These are phyloP conservation scores for Sylvia atricapilla DNA, from an alignment of 2,113 vertebrate species.

Conservation along the genomic window DNA sequence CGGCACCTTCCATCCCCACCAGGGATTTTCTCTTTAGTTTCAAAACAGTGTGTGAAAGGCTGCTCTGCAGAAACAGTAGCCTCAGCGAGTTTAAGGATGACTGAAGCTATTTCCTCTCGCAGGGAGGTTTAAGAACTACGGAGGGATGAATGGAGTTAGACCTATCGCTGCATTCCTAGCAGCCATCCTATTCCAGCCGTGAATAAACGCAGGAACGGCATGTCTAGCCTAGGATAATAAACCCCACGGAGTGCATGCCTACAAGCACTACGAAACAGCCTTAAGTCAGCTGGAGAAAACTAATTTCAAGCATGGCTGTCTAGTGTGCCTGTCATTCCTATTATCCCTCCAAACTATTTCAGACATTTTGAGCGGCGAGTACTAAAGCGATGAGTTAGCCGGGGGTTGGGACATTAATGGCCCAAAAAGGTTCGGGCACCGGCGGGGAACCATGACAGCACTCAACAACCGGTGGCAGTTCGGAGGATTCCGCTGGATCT, in stretches of 20 bases:
- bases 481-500: conserved; percentile 71
- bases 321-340: conserved; percentile 79
- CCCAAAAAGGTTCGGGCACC: conserved; percentile 67
- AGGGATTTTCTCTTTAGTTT: not conserved
- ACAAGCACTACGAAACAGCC: conserved; percentile 65
- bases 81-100: conserved; percentile 52
- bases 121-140: conserved; percentile 55
- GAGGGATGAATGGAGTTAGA: conserved; percentile 54
- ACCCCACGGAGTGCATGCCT: conserved; percentile 54
- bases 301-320: conserved; percentile 77
- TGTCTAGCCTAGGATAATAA: conserved; percentile 64
- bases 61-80: conserved; percentile 20
- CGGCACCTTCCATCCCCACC: not conserved
- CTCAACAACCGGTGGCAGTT: conserved; percentile 67
- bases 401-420: conserved; percentile 74
- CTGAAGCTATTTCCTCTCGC: conserved; percentile 50
- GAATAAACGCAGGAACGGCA: conserved; percentile 66
- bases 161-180: conserved; percentile 60
- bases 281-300: conserved; percentile 62
- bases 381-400: conserved; percentile 77
- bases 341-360: conserved; percentile 83
- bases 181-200: conserved; percentile 67
- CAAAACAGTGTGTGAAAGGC: conserved; percentile 52
- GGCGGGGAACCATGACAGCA: conserved; percentile 65
- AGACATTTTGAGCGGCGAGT: conserved; percentile 80